Percentiles rank a stretch among this genome's conserved stretches.
Conservation (phyloP, 2,888 invertebrate genomes). For the Troilus luridus region DNA sequence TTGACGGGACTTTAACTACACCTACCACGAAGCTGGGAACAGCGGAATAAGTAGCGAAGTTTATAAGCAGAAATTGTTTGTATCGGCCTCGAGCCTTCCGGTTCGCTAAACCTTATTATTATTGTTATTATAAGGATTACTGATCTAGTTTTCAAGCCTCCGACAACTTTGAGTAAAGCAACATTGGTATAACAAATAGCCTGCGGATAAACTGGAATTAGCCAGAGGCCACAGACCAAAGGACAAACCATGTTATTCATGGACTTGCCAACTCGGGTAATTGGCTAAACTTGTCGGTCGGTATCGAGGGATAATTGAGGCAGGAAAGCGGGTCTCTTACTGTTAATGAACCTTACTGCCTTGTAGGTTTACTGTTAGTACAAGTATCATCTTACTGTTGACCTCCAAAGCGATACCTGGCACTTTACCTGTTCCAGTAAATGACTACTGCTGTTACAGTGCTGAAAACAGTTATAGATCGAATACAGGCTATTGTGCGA, state of each 20-base stretch:
- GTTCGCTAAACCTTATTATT: no score
- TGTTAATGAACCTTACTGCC: background rate
- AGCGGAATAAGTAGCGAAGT: no score
- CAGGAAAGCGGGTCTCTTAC: background rate
- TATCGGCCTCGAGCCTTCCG: no score
- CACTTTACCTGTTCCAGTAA: no score
- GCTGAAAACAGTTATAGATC: background rate
- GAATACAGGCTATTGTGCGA: background rate
- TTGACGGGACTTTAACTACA: no score
- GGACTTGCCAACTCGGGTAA: background rate
- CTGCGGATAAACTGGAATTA: background rate
- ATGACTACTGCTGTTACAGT: background rate
- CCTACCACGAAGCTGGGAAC: no score
- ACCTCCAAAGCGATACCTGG: background rate
- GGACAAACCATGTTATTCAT: background rate
- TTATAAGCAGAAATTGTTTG: no score
- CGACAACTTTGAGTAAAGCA: background rate
- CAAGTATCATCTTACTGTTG: background rate
- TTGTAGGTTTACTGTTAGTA: background rate
- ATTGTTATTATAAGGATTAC: background rate
- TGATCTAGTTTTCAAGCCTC: background rate
- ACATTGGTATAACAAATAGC: background rate
- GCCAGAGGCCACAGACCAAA: background rate
- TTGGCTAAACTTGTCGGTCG: conserved; percentile 20
- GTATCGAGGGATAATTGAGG: background rate